Evolutionary conservation across 2,888 invertebrate genomes (phyloP).

Genomic region (Pheosia gnoma): DNA sequence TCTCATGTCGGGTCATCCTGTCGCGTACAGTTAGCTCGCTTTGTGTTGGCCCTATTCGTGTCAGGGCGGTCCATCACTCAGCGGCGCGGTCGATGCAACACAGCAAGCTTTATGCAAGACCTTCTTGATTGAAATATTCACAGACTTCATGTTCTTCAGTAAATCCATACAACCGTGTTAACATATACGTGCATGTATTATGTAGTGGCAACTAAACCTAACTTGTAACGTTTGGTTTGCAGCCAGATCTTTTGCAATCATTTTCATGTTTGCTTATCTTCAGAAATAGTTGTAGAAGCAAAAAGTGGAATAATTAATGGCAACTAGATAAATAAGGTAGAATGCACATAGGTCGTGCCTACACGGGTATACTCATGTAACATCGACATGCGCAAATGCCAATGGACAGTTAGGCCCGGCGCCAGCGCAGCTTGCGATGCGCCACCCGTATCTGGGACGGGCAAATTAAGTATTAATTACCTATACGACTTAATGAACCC

Average conservation of each 20-base stretch:
- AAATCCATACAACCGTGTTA: neutral
- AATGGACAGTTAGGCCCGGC: constrained; percentile 78
- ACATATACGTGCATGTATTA: neutral
- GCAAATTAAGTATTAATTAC: constrained; percentile 79
- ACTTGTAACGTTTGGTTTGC: neutral
- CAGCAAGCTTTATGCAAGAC: constrained; percentile 59
- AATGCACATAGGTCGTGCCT: constrained; percentile 34
- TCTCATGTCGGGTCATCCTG: constrained; percentile 67
- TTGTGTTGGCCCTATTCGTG: constrained; percentile 72
- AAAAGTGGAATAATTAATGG: constrained; percentile 24
- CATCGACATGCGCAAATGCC: constrained; percentile 65
- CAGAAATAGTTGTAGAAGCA: neutral
- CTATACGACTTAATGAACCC: constrained; percentile 66
- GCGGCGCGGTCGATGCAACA: constrained; percentile 50
- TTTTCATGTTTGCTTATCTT: neutral
- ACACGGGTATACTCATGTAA: constrained; percentile 46
- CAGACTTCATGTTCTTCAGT: constrained; percentile 7
- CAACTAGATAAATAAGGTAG: constrained; percentile 28
- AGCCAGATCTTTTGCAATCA: too few relatives aligned
- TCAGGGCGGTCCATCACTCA: constrained; percentile 67
- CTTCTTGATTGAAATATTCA: constrained; percentile 38
- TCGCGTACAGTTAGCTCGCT: constrained; percentile 71
- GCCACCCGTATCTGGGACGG: constrained; percentile 76
- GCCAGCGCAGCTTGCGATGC: constrained; percentile 77
- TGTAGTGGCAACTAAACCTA: neutral